A percentile compares a stretch with the other conserved stretches of the same genome.
Conservation (phyloP, 2,888 invertebrate species). For the Drosophila birchii region DNA sequence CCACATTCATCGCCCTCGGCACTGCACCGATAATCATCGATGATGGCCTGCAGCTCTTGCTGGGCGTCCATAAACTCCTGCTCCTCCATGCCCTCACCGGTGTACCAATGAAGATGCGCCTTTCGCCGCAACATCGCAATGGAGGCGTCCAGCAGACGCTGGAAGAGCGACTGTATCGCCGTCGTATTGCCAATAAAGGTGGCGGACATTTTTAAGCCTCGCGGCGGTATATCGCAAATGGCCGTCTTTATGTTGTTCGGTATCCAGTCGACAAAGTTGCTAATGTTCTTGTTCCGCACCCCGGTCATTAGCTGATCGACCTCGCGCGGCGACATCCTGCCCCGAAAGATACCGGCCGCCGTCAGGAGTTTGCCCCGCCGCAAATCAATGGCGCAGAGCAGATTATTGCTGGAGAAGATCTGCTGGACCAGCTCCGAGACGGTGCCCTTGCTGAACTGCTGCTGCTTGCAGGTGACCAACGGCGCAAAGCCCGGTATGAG, state of each 20-base stretch:
- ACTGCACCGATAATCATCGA: slow-evolving; percentile 87
- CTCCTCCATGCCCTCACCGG: slow-evolving; percentile 95
- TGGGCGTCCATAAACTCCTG: slow-evolving; percentile 94
- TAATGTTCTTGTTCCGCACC: slow-evolving; percentile 90
- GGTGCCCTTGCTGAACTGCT: slow-evolving; percentile 84
- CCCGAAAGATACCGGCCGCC: slow-evolving; percentile 89
- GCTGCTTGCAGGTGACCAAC: slow-evolving; percentile 83
- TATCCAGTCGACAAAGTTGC: slow-evolving; percentile 92
- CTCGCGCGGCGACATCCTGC: slow-evolving; percentile 82
- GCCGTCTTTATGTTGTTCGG: slow-evolving; percentile 94
- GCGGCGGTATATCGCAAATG: slow-evolving; percentile 93
- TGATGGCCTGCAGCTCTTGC: slow-evolving; percentile 90
- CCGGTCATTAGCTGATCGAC: slow-evolving; percentile 87
- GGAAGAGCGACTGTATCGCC: slow-evolving; percentile 92
- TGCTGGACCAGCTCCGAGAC: slow-evolving; percentile 89
- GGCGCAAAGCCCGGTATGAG: slow-evolving; percentile 93
- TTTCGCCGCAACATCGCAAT: slow-evolving; percentile 92
- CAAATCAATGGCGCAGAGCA: slow-evolving; percentile 93
- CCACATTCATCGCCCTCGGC: slow-evolving; percentile 38
- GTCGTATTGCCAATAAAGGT: slow-evolving; percentile 94
- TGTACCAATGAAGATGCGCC: slow-evolving; percentile 95
- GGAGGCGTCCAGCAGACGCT: slow-evolving; percentile 91
- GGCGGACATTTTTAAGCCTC: slow-evolving; percentile 93
- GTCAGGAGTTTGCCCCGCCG: slow-evolving; percentile 91
- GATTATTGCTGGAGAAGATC: slow-evolving; percentile 92